Base-by-base conservation (phyloP, 2,797 vertebrate genomes). In the Hoplostethus atlanticus region DNA sequence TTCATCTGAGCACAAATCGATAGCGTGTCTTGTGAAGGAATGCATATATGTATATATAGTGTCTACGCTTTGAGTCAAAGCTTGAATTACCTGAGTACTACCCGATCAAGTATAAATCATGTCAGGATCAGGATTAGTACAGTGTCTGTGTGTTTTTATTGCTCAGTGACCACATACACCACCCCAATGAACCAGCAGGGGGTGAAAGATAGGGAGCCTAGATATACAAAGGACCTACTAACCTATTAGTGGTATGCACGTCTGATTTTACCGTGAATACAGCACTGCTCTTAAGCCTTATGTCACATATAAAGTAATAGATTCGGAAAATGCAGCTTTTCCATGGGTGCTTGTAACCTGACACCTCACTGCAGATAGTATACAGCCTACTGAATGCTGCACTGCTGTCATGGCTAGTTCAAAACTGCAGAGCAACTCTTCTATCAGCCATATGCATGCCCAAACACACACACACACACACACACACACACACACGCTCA, bases 1-100 rank as follows among this genome's bases (percentile, higher is more conserved):
- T 91, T 89, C 84, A 89, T 88, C 81, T 56, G 76, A 88, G 77
- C 62, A 77, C 52, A 78, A 78, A 88, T 91, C 85, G 64, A 91
- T 90, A 69, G 61, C 64, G 38, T 36, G 77, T 80, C 76, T 84
- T 84, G 68, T 61, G 55, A 67, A 80, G 63, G 76, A 84, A 88
- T 67, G 61, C 57, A 79, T 86, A 77, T 40, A 44, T 13, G 53
- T 66, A 31, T 31, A 63, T 36, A 8, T 66, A 42, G 36, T 10
- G 50, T 64, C 64, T 56, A 64, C 51, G 21, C 3, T 36, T 36
- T 17, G 21, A 53, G 52, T 42, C 12, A 6, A 36, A 53, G 50
- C 17, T 53, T 38, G 51, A 36, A 30, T 36, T 40, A 16, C 16
- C 16, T 52, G 10, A 52, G 15, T 21, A 6, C 10, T 64, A 21